Conservation (phyloP, 2,797 vertebrate species). For the Nasua narica region DNA sequence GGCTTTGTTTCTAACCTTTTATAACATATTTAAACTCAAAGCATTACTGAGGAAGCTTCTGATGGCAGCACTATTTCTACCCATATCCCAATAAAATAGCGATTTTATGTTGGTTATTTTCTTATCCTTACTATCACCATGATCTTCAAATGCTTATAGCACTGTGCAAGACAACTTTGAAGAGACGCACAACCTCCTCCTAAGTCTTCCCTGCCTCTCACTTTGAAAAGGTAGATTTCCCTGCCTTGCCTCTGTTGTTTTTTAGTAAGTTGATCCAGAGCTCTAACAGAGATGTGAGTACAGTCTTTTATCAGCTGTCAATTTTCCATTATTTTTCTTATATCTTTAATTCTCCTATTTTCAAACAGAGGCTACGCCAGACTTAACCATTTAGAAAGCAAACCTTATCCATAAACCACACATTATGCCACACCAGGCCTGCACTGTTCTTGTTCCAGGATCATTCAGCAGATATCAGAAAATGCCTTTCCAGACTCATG, state of each 20-base stretch:
- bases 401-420: neutral
- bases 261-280: neutral
- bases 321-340: neutral
- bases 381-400: neutral
- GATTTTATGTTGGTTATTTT: neutral
- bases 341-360: neutral
- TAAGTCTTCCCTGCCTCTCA: neutral
- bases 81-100: neutral
- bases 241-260: neutral
- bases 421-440: neutral
- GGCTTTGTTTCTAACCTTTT: neutral
- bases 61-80: neutral
- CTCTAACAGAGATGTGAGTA: neutral
- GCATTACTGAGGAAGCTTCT: neutral
- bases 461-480: conserved; percentile 4
- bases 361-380: neutral
- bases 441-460: neutral
- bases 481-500: neutral
- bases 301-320: neutral
- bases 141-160: conserved; percentile 4
- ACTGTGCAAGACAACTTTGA: neutral
- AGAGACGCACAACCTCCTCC: neutral
- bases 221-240: neutral
- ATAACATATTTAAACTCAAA: neutral
- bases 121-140: neutral